phyloP scores from a whole-genome alignment of 2,888 invertebrate species.

The Tridacna gigas region DNA sequence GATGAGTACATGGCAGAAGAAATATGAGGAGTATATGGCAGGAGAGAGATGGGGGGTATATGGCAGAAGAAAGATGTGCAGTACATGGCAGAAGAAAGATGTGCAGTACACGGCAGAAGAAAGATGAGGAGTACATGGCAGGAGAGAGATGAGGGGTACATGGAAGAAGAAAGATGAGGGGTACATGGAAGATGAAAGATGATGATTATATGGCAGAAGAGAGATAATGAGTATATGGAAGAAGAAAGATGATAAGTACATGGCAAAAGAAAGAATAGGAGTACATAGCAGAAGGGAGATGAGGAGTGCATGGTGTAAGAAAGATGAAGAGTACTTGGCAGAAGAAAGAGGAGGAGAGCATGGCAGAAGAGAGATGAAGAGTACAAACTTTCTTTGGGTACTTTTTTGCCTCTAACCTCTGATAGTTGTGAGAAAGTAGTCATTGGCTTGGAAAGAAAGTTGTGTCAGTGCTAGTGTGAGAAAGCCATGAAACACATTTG shows the following conservation, averaged over 20 bases:
- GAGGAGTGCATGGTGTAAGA: too few species aligned
- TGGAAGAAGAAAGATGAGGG: not conserved
- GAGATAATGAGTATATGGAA: not conserved
- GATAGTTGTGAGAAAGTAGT: too few species aligned
- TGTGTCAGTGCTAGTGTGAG: too few species aligned
- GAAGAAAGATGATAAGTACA: not conserved
- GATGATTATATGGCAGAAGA: not conserved
- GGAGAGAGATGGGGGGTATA: not conserved
- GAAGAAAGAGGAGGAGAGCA: not conserved
- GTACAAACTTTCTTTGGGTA: too few species aligned
- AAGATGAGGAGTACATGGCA: not conserved
- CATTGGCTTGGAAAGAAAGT: too few species aligned
- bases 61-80: not conserved
- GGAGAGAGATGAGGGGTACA: not conserved
- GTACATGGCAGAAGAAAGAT: too few species aligned
- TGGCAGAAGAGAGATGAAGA: not conserved
- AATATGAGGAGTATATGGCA: not conserved
- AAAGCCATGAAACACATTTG: too few species aligned
- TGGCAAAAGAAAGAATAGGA: not conserved
- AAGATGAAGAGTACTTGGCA: too few species aligned
- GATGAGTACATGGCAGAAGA: too few species aligned
- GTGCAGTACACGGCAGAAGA: not conserved
- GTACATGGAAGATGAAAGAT: not conserved
- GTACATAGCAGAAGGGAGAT: not conserved
- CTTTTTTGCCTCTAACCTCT: too few species aligned